Evolutionary conservation across 1,140 invertebrate species (phyloP), one percentile per base, ranked within the genome.

Genomic region (Neodiprion pinetum): DNA sequence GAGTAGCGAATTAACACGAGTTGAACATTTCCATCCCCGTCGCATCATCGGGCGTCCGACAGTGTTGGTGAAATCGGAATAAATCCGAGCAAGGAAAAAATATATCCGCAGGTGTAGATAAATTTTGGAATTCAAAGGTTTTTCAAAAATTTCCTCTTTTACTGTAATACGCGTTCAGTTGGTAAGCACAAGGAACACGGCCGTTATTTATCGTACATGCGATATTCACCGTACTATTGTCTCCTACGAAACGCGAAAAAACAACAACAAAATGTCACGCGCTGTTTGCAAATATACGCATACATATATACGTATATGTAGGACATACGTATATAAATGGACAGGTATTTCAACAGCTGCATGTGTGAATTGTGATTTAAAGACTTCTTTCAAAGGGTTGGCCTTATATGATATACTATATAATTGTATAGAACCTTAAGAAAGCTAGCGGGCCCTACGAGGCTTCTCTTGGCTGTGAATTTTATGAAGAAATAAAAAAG

Each of bases 391-490:
- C 48, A 68, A 65, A 69, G 40, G 61, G 67, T 23, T 21, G 21
- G 67, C 21, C 67, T 69, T 69, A 69, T 21, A 12, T 69, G 21
- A 23, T 23, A 14, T 65, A 65, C 61, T 69, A 21, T 68, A 68
- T 23, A 12, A 69, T 65, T 12, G 23, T 48, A 71, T 71, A 71
- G 48, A 40, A 48, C 70, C 48, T 17, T 49, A 40, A 83, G 71
- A 77, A 80, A 83, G 81, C 80, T 84, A 81, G 79, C 77, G 83
- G 74, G 80, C 80, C 75, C 76, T 40, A 76, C 71, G 73, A 77
- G 79, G 81, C 83, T 85, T 84, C 82, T 84, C 83, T 85, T 83
- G 87, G 86, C 87, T 88, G 87, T 88, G 87, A 88, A 86, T 85
- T 85, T 85, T 83, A 73, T 76, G 79, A 82, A 48, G 11, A 73